These are phyloP conservation scores for Drosophila subpulchrella DNA, from an alignment of 1,140 invertebrate species.

Conservation along the genomic window DNA sequence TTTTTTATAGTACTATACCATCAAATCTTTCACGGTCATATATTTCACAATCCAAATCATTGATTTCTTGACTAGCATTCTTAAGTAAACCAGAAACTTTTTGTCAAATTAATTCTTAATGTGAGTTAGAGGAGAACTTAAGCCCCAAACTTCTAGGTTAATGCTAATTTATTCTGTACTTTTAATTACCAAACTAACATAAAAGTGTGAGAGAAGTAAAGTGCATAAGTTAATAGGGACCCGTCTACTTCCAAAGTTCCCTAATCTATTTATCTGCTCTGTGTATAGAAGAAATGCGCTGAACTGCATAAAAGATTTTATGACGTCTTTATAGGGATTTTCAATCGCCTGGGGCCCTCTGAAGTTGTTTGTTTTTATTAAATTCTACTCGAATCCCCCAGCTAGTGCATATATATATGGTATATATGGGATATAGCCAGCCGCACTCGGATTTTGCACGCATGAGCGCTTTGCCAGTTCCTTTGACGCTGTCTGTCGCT, in stretches of 20 bases:
- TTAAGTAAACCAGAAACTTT: no score
- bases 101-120: no score
- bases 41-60: no score
- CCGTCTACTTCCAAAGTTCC: neutral
- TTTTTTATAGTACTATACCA: no score
- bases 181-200: no score
- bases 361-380: slow-evolving; percentile 70
- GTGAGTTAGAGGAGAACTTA: no score
- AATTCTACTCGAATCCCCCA: slow-evolving; percentile 39
- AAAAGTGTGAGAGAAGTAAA: neutral
- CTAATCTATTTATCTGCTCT: slow-evolving; percentile 11
- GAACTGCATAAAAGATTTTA: slow-evolving; percentile 60
- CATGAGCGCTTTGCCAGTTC: slow-evolving; percentile 57
- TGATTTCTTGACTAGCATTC: no score
- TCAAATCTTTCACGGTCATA: no score
- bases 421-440: slow-evolving; percentile 2
- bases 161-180: no score
- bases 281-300: slow-evolving; percentile 43
- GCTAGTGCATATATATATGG: neutral
- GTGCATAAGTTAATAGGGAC: neutral
- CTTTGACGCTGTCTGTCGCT: slow-evolving; percentile 67
- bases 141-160: no score
- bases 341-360: slow-evolving; percentile 41
- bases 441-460: slow-evolving; percentile 54
- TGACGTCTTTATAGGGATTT: slow-evolving; percentile 69